A percentile compares a stretch with the other conserved stretches of the same genome.
These are phyloP conservation scores for Heterodera carotae DNA, from an alignment of 1,140 invertebrate genomes.

Conservation along the genomic window DNA sequence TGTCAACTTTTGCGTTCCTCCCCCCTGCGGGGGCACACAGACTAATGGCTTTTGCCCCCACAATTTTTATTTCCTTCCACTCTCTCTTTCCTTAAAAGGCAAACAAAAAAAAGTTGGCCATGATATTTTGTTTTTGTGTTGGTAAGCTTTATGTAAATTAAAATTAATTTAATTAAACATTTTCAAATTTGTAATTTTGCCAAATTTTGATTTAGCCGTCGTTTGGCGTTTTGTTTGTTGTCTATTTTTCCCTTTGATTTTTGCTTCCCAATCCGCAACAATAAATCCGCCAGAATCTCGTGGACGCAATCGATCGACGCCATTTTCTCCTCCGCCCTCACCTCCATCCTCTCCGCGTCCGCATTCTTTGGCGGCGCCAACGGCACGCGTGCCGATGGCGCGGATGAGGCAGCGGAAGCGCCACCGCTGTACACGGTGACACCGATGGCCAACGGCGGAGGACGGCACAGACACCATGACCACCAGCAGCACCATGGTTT, in stretches of 20 bases:
- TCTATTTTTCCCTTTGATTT: neutral
- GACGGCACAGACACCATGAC: neutral
- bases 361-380: neutral
- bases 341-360: constrained; percentile 12
- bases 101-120: neutral
- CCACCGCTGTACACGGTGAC: constrained; percentile 2
- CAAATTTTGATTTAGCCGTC: neutral
- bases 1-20: neutral
- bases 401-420: neutral
- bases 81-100: too few species aligned
- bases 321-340: constrained; percentile 12
- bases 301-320: neutral
- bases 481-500: neutral
- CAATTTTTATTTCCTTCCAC: neutral
- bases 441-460: neutral
- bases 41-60: neutral
- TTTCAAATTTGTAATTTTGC: too few species aligned
- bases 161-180: too few species aligned
- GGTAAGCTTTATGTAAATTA: too few species aligned
- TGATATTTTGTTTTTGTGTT: neutral
- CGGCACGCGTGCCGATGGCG: neutral
- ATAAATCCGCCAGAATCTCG: constrained; percentile 3
- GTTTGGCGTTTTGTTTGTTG: too few species aligned
- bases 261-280: neutral
- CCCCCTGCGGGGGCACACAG: too few species aligned